Conservation (phyloP, 2,888 invertebrate species). For the Drosophila subquinaria region DNA sequence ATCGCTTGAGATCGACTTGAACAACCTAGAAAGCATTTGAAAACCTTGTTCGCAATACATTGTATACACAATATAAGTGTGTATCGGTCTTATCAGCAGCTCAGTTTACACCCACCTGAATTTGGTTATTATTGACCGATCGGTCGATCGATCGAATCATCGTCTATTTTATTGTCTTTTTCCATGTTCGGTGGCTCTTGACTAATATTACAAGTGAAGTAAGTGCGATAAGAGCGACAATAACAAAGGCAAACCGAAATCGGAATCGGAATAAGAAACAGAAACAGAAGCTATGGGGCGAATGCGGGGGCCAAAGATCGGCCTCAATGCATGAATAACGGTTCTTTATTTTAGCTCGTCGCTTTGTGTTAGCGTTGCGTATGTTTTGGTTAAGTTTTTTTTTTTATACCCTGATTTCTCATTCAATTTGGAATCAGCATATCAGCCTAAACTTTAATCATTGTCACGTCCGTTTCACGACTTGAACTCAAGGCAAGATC, state of each 20-base stretch:
- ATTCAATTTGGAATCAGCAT: slow-evolving; percentile 1
- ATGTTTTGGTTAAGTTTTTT: slow-evolving; percentile 10
- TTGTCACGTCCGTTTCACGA: slow-evolving; percentile 24
- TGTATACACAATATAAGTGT: slow-evolving; percentile 1
- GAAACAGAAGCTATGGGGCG: slow-evolving; percentile 14
- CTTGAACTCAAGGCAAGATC: slow-evolving; percentile 18
- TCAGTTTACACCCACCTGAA: slow-evolving; percentile 60
- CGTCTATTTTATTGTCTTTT: slow-evolving; percentile 38
- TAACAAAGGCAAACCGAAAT: slow-evolving; percentile 19
- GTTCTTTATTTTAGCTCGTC: slow-evolving; percentile 27
- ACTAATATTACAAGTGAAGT: slow-evolving; percentile 57
- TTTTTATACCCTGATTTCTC: slow-evolving; percentile 13
- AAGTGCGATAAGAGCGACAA: slow-evolving; percentile 44
- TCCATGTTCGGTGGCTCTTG: slow-evolving; percentile 28
- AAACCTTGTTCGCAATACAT: slow-evolving; percentile 48
- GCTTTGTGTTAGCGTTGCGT: slow-evolving; percentile 17
- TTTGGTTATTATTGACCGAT: slow-evolving; percentile 42
- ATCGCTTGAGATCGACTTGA: background rate
- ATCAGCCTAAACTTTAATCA: slow-evolving; percentile 26
- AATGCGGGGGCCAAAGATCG: slow-evolving; percentile 53
- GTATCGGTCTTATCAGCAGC: slow-evolving; percentile 47
- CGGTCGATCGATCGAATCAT: slow-evolving; percentile 26
- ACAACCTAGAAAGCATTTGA: slow-evolving; percentile 47
- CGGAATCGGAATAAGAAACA: slow-evolving; percentile 24
- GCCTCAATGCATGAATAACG: slow-evolving; percentile 52